Conservation (phyloP, 2,888 invertebrate species). For the Chaetoderma sp. region DNA sequence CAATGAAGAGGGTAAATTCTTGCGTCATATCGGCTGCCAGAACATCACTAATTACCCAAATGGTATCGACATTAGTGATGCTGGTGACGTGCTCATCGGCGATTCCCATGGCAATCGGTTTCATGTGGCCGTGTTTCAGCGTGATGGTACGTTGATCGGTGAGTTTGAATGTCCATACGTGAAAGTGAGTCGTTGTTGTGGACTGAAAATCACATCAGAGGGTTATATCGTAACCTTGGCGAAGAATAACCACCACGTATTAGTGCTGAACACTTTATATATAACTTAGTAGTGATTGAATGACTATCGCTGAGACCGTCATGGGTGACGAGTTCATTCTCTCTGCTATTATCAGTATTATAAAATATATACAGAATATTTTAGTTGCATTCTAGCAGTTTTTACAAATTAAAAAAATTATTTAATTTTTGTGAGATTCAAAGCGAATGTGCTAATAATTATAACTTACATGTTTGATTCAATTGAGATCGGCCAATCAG, state of each 20-base stretch:
- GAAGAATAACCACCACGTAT: constrained; percentile 98
- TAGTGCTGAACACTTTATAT: constrained; percentile 79
- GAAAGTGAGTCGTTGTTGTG: constrained; percentile 98
- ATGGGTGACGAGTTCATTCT: too few species aligned
- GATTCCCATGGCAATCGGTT: constrained; percentile 98
- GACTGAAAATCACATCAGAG: constrained; percentile 95
- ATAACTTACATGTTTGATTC: too few species aligned
- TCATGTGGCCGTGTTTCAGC: constrained; percentile 94
- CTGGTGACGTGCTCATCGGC: constrained; percentile 95
- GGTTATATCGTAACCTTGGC: constrained; percentile 91
- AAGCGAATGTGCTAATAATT: too few species aligned
- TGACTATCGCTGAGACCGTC: too few species aligned
- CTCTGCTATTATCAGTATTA: too few species aligned
- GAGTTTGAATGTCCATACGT: constrained; percentile 98
- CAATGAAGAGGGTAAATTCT: constrained; percentile 88
- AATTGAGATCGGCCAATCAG: too few species aligned
- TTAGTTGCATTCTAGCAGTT: too few species aligned
- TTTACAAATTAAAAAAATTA: too few species aligned
- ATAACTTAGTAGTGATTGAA: too few species aligned
- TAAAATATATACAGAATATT: too few species aligned
- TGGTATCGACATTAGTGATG: constrained; percentile 97
- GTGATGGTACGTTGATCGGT: constrained; percentile 77
- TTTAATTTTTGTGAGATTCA: too few species aligned
- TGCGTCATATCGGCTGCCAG: constrained; percentile 94
- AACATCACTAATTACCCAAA: constrained; percentile 97